Base-by-base conservation (phyloP, 1,140 invertebrate genomes). In the Octopus sinensis region DNA sequence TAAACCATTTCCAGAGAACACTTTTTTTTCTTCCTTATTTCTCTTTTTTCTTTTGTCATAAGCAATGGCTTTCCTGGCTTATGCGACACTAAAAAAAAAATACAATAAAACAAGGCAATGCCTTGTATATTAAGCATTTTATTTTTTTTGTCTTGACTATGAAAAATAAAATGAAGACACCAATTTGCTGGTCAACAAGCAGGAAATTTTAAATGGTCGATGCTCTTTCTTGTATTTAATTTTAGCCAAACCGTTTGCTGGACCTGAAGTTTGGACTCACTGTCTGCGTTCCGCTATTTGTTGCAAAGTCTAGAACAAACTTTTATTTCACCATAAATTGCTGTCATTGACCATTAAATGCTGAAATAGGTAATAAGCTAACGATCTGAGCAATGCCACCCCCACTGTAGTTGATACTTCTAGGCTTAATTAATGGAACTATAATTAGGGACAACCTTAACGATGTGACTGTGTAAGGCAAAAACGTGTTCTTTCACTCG, bases 191-290 rank as follows among this genome's bases (percentile, higher is more conserved):
- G 1, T 43, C 30, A 43, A 85, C 77, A 80, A 80, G 76, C 62
- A 79, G 75, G 78, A 30, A 53, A 80, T 79, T 81, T 81, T 83
- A 30, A 10, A 75, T 56, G 13, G 13, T 82, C 79, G 9, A 79
- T 30, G 13, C 9, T 76, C 53, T 79, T n/a, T 73, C n/a, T 73
- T 73, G 68, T 73, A 6, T 73, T 73, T 73, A 23, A n/a, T 73
- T 30, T 6, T 80, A 53, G 23, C 52, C 6, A 30, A 51, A 51
- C 13, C 23, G 17, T 54, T 52, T 13, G 51, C 13, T 52, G 53
- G 73, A 53, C n/a, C 78, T 75, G 81, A 56, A 9, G 53, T 52
- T 53, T 75, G 10, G 30, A 79, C 13, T 10, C 13, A 73, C 68
- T 73, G 30, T 23, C 7, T 73, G 17, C 68, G 68, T 23, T 73